These are phyloP conservation scores for Albula goreensis DNA, from an alignment of 2,113 vertebrate genomes.

Conservation along the genomic window DNA sequence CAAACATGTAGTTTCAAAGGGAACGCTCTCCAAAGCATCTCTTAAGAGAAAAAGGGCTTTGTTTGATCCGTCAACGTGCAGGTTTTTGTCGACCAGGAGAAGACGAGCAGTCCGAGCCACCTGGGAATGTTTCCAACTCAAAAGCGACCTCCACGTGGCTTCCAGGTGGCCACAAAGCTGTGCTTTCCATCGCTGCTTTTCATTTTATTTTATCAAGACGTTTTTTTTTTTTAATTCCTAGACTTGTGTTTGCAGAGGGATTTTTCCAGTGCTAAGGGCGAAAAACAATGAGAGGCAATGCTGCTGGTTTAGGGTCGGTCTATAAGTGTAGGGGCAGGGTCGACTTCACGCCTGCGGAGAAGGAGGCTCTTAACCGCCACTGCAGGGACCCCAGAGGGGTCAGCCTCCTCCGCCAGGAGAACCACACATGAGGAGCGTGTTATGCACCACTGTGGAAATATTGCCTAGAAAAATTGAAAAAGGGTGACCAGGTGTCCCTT, in stretches of 20 bases:
- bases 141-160: background rate
- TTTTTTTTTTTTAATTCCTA: background rate
- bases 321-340: background rate
- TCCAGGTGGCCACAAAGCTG: background rate
- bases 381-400: constrained; percentile 16
- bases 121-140: background rate
- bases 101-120: background rate
- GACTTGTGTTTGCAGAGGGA: background rate
- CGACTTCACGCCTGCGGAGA: background rate
- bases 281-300: background rate
- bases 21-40: constrained; percentile 14
- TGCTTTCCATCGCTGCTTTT: background rate
- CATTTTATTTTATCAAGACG: background rate
- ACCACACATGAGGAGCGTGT: constrained; percentile 14
- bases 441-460: constrained; percentile 5
- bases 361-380: constrained; percentile 26
- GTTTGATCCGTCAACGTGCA: background rate
- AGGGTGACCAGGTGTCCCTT: background rate
- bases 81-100: background rate
- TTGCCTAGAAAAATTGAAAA: background rate
- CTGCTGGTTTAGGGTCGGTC: background rate
- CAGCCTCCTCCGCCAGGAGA: background rate
- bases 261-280: background rate
- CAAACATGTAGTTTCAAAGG: constrained; percentile 22
- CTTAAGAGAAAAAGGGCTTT: background rate